Conservation (phyloP, 1,140 invertebrate species). For the Macrotrachela quadricornifera region DNA sequence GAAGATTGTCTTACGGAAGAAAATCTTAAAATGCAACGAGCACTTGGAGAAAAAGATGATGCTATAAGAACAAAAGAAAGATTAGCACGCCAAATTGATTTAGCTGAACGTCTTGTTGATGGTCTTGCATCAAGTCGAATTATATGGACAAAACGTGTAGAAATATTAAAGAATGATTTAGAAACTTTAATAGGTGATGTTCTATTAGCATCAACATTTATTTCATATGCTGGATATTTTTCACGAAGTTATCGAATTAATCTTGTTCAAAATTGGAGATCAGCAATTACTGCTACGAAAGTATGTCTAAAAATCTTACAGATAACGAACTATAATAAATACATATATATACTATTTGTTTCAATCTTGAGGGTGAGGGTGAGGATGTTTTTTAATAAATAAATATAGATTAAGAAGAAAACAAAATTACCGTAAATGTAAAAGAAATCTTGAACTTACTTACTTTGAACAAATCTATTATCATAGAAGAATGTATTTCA, state of each 20-base stretch:
- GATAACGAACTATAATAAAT: conserved; percentile 89
- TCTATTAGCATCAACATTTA: conserved; percentile 67
- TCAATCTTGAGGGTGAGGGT: too few relatives aligned
- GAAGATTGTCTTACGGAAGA: background rate
- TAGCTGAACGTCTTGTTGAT: conserved; percentile 76
- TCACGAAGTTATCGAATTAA: background rate
- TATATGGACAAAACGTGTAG: conserved; percentile 74
- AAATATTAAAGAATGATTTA: conserved; percentile 63
- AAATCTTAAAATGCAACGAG: background rate
- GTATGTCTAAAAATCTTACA: conserved; percentile 33
- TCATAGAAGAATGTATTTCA: too few relatives aligned
- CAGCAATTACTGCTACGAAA: background rate
- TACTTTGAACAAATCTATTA: too few relatives aligned
- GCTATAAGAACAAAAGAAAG: background rate
- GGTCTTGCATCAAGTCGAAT: conserved; percentile 82
- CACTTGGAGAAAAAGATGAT: background rate
- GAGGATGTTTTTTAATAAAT: too few relatives aligned
- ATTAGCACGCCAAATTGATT: conserved; percentile 53
- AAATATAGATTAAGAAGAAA: too few relatives aligned
- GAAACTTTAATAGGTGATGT: conserved; percentile 65
- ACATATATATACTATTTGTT: conserved; percentile 58
- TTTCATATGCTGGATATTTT: conserved; percentile 85
- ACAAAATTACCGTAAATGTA: too few relatives aligned
- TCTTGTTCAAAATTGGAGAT: background rate
- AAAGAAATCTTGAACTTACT: too few relatives aligned